Evolutionary conservation across 1,140 invertebrate species (phyloP), one percentile per base, ranked within the genome.

Genomic region (Diploscapter pachys): DNA sequence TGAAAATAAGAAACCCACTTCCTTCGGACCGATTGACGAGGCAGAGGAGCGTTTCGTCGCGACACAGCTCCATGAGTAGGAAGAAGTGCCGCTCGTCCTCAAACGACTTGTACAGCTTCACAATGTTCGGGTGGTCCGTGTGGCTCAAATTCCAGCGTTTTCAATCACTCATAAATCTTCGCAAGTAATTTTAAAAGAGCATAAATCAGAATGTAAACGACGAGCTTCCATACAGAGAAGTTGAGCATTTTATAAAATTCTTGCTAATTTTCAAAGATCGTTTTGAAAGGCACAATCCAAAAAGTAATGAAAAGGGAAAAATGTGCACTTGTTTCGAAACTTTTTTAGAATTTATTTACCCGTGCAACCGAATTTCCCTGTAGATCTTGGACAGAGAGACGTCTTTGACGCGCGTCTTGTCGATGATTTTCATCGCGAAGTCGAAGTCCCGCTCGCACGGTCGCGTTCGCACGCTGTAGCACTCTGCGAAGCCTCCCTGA

Each of bases 401-500:
- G 11, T 72, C 71, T 11, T 66, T 13, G 4, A 72, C 8, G 6
- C 59, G 48, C 5, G 8, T n/a, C 59, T 72, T 72, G 61, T 55
- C 49, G 13, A 72, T 52, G 9, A 68, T 53, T 52, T 72, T 72
- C 5, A 72, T 31, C 8, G 71, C 71, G 31, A 31, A 31, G 31
- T 31, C 31, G 31, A 31, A 31, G 31, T 31, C 31, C 31, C 31
- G 31, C 31, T 31, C 31, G 31, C 31, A 31, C 31, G 31, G 31
- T 31, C 31, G 31, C 31, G 31, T 31, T 31, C 31, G 31, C 71
- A 50, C 11, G 6, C 49, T 31, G 61, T 72, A 72, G 51, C 71
- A 72, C 48, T 66, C 48, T 70, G 52, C 71, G 49, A 72, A 72
- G 49, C 71, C 71, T 11, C 71, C 71, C 71, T 72, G 69, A 64